Conservation (phyloP, 2,797 vertebrate species). For the Lacerta viridis region DNA sequence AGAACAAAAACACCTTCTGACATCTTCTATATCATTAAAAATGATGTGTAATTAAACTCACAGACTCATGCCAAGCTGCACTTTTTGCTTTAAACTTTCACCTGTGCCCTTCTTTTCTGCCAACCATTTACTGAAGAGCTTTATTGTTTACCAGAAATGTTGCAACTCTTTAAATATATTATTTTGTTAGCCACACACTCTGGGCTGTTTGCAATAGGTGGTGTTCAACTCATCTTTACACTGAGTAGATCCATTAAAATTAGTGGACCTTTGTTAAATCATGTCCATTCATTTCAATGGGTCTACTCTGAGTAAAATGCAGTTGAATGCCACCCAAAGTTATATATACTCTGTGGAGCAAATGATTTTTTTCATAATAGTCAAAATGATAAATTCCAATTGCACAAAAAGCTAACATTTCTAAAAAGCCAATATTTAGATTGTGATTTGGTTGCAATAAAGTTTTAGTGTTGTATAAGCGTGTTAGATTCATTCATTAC, state of each 20-base stretch:
- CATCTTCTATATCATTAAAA: constrained; percentile 45
- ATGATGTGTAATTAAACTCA: constrained; percentile 3
- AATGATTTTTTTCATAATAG: neutral
- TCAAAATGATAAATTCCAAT: constrained; percentile 8
- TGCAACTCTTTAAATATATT: accelerated
- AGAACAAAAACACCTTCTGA: constrained; percentile 63
- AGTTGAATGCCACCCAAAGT: too few relatives aligned
- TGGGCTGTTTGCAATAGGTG: neutral
- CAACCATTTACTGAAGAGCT: neutral
- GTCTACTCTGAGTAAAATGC: too few relatives aligned
- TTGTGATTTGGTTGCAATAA: neutral
- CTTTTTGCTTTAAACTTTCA: constrained; percentile 28
- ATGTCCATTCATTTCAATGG: too few relatives aligned
- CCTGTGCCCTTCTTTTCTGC: constrained; percentile 21
- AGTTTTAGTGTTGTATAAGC: neutral
- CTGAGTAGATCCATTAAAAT: neutral
- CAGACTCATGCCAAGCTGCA: constrained; percentile 2
- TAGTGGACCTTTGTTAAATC: too few relatives aligned
- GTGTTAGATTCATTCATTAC: neutral
- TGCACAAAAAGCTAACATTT: neutral
- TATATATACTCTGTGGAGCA: neutral
- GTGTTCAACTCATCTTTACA: neutral
- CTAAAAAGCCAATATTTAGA: constrained; percentile 1
- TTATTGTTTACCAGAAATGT: accelerated
- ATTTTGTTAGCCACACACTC: neutral